These are phyloP conservation scores for Caenorhabditis sp. DNA, from an alignment of 2,888 invertebrate genomes.

Conservation along the genomic window DNA sequence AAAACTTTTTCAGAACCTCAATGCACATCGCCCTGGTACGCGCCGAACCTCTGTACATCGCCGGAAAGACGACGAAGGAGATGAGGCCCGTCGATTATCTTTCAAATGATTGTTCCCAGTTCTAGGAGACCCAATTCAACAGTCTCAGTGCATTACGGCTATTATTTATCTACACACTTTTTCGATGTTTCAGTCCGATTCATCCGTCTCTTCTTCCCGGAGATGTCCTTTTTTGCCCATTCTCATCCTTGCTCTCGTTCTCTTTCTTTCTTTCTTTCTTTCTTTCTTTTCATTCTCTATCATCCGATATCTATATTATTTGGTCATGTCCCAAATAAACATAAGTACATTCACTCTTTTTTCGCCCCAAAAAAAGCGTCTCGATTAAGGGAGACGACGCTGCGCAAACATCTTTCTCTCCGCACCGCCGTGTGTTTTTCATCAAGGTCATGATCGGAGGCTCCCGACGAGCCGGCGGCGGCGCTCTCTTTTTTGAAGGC, in stretches of 20 bases:
- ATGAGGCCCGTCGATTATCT: constrained; percentile 4
- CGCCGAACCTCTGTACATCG: constrained; percentile 6
- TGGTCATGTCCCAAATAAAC: not conserved
- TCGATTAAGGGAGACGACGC: not conserved
- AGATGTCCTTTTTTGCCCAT: constrained; percentile 11
- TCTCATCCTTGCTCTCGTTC: not conserved
- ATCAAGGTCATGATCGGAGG: constrained; percentile 37
- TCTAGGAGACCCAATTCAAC: not conserved
- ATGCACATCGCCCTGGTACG: constrained; percentile 31
- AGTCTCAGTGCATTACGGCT: constrained; percentile 28
- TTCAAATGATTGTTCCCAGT: not conserved
- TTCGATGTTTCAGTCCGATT: not conserved
- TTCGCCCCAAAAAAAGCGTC: not conserved
- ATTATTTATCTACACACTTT: not conserved
- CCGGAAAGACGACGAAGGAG: constrained; percentile 23
- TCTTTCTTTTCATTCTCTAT: too few relatives aligned
- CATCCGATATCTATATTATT: not conserved
- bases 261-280: not conserved
- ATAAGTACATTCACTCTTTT: not conserved
- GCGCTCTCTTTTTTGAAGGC: constrained; percentile 2
- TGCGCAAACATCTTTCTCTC: not conserved
- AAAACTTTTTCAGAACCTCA: constrained; percentile 32
- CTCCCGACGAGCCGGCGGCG: not conserved
- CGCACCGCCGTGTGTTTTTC: constrained; percentile 22
- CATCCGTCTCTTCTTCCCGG: constrained; percentile 5